Evolutionary conservation across 2,888 invertebrate species (phyloP), one percentile per base, ranked within the genome.

Genomic region (Bibio marci): DNA sequence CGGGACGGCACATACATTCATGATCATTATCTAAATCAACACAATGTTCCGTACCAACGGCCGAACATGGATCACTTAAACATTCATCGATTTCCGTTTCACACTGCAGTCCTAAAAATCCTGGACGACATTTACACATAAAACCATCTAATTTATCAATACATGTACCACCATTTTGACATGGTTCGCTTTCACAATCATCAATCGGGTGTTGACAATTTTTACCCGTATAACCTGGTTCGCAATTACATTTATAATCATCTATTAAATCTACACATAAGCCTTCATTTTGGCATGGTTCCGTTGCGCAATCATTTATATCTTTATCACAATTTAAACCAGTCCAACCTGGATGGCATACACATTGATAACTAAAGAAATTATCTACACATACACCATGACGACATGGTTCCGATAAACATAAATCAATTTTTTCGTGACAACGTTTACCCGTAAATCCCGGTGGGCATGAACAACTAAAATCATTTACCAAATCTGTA

Each of bases 401-500:
- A 51, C 82, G 74, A 60, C 97, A 98, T 0, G 95, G 94, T 51
- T 76, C 80, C 38, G 78, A 78, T 2, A 77, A 70, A 56, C 98
- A 98, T 3, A 95, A 69, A 53, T 97, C 85, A 39, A 95, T 83
- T 57, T 97, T 95, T 49, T 82, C 80, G 50, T 97, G 88, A 53
- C 98, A 98, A 28, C 94, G 74, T 61, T 92, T 91, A 30, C 97
- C 98, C 11, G 85, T 80, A 55, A 94, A 98, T 28, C 97, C 97
- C 30, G 82, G 72, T 5, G 92, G 88, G 61, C 98, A 98, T 8
- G 77, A 68, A 53, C 98, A 98, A 47, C 72, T 79, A 58, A 94
- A 98, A 58, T 95, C 95, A 45, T 86, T 86, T 1, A 95, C 77
- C 48, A 94, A 67, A 61, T 97, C 97, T 0, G 91, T 90, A 57